phyloP scores from a whole-genome alignment of 2,113 vertebrate genomes.

The Phrynocephalus versicolor region DNA sequence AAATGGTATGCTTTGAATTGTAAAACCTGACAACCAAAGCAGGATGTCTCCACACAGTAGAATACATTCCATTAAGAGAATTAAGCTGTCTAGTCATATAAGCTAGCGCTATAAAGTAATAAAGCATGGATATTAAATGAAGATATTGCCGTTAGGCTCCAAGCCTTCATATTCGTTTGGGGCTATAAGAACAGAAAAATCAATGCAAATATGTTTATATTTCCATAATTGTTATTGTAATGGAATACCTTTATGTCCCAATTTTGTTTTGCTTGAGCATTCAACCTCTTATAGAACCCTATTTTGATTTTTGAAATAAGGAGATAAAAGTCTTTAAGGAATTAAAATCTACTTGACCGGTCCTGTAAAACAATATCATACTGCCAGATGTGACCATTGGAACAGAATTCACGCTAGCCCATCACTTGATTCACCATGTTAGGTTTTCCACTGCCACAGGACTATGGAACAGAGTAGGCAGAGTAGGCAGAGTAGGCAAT shows the following conservation, averaged over 20 bases:
- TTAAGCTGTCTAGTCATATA: conserved; percentile 33
- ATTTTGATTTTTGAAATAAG: conserved; percentile 1
- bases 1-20: conserved; percentile 7
- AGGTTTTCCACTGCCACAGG: no score
- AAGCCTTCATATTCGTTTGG: conserved; percentile 14
- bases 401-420: background rate
- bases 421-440: no score
- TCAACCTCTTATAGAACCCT: background rate
- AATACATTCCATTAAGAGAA: conserved; percentile 35
- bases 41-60: background rate
- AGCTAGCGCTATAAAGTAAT: conserved; percentile 25
- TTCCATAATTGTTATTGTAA: conserved; percentile 32
- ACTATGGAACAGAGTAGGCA: no score
- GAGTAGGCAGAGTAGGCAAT: no score
- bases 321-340: background rate
- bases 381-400: background rate
- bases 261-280: conserved; percentile 8
- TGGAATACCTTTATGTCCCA: conserved; percentile 9
- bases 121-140: conserved; percentile 32
- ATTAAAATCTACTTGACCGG: background rate
- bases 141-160: conserved; percentile 22
- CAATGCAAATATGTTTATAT: conserved; percentile 36
- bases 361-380: background rate
- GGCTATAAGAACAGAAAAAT: conserved; percentile 25
- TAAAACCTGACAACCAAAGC: conserved; percentile 11